These are phyloP conservation scores for Drosophila trapezifrons DNA, from an alignment of 1,140 invertebrate genomes.

Conservation along the genomic window DNA sequence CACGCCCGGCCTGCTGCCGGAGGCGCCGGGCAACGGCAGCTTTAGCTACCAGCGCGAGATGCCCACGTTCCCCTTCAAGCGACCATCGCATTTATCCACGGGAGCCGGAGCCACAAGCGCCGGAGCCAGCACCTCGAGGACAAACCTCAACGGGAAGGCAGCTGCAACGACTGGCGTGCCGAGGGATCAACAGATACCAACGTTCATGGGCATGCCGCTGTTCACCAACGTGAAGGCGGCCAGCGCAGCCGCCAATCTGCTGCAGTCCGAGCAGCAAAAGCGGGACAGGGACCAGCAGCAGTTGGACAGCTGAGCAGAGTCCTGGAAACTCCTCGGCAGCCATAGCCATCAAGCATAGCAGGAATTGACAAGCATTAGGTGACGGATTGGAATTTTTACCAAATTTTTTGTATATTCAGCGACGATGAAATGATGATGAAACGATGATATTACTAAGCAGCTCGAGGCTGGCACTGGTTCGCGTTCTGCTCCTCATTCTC, in stretches of 20 bases:
- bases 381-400: constrained; percentile 53
- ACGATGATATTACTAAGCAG: constrained; percentile 47
- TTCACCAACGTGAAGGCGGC: constrained; percentile 83
- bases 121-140: constrained; percentile 17
- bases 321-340: not conserved
- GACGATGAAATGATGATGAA: constrained; percentile 33
- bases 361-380: constrained; percentile 61
- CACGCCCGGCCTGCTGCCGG: constrained; percentile 86
- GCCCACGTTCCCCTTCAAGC: constrained; percentile 57
- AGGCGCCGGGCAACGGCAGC: constrained; percentile 90
- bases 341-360: constrained; percentile 43
- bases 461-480: constrained; percentile 50
- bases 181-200: constrained; percentile 82
- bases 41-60: constrained; percentile 89
- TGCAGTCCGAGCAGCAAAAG: constrained; percentile 45
- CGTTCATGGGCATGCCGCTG: constrained; percentile 92
- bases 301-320: constrained; percentile 56
- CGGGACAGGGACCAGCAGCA: constrained; percentile 37
- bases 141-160: constrained; percentile 51
- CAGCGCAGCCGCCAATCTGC: constrained; percentile 46
- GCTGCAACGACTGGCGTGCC: constrained; percentile 13
- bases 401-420: constrained; percentile 62
- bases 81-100: constrained; percentile 62
- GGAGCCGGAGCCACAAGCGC: constrained; percentile 9
- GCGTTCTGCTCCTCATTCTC: constrained; percentile 33